Percentiles rank a stretch among this genome's conserved stretches.
phyloP scores from a whole-genome alignment of 2,888 invertebrate species.

The Chironomus tentans region DNA sequence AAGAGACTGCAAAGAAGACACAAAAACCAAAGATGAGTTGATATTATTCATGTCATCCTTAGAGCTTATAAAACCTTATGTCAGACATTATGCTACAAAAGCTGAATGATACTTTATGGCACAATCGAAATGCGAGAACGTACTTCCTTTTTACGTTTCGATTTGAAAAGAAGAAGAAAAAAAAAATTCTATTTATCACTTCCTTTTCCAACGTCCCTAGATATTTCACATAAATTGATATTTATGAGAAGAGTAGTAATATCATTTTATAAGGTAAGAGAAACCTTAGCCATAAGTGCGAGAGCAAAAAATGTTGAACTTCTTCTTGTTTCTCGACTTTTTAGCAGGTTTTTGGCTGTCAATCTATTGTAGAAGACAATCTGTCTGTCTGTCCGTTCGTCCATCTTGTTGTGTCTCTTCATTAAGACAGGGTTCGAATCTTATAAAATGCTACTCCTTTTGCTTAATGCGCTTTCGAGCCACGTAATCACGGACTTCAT shows the following conservation, averaged over 20 bases:
- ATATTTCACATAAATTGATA: slow-evolving; percentile 14
- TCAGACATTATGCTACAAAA: not conserved
- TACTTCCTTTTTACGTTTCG: not conserved
- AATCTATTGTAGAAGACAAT: too few species aligned
- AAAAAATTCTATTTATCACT: not conserved
- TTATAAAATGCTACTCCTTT: too few species aligned
- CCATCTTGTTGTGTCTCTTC: too few species aligned
- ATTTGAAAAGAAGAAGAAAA: not conserved
- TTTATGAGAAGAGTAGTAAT: slow-evolving; percentile 2
- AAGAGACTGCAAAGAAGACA: not conserved
- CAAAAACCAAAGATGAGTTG: not conserved
- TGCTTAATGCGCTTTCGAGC: too few species aligned
- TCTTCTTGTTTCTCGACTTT: too few species aligned
- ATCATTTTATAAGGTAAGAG: too few species aligned
- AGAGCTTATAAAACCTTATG: not conserved
- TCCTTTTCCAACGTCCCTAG: not conserved
- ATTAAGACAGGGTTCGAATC: too few species aligned
- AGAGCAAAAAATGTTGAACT: too few species aligned
- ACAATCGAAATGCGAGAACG: not conserved
- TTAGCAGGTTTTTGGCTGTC: too few species aligned
- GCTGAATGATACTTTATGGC: not conserved
- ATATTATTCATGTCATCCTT: not conserved
- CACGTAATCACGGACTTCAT: too few species aligned
- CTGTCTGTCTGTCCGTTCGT: too few species aligned
- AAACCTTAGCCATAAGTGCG: too few species aligned